A percentile compares a stretch with the other conserved stretches of the same genome.
Evolutionary conservation across 1,140 invertebrate genomes (phyloP).

Genomic region (Sycobia sp.): DNA sequence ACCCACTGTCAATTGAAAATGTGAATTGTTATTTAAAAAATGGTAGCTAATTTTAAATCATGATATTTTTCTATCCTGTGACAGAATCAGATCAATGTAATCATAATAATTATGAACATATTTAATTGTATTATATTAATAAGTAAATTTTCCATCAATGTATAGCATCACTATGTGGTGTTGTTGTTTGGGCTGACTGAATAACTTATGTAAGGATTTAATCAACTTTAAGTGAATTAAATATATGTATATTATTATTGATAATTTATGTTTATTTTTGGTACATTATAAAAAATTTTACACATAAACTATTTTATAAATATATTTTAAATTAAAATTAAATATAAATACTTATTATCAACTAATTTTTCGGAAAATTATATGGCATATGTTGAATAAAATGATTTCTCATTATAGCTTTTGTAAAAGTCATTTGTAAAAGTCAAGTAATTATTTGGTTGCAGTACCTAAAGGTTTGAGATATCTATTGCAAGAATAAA

Average conservation of each 20-base stretch:
- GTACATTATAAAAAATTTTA: conserved; percentile 28
- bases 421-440: no score
- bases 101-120: conserved; percentile 18
- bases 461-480: no score
- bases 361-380: not conserved
- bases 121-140: conserved; percentile 9
- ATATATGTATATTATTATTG: conserved; percentile 19
- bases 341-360: conserved; percentile 4
- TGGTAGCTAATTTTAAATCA: not conserved
- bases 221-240: conserved; percentile 10
- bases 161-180: not conserved
- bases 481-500: no score
- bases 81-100: not conserved
- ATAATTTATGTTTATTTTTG: conserved; percentile 18
- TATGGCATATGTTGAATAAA: not conserved
- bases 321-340: conserved; percentile 21
- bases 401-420: no score
- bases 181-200: conserved; percentile 16
- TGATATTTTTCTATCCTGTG: conserved; percentile 9
- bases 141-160: not conserved
- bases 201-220: conserved; percentile 1
- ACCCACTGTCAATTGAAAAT: no score
- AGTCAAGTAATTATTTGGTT: no score
- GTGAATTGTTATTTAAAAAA: no score
- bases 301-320: conserved; percentile 22